Base-by-base conservation (phyloP, 2,113 vertebrate species). In the Calcarius ornatus region DNA sequence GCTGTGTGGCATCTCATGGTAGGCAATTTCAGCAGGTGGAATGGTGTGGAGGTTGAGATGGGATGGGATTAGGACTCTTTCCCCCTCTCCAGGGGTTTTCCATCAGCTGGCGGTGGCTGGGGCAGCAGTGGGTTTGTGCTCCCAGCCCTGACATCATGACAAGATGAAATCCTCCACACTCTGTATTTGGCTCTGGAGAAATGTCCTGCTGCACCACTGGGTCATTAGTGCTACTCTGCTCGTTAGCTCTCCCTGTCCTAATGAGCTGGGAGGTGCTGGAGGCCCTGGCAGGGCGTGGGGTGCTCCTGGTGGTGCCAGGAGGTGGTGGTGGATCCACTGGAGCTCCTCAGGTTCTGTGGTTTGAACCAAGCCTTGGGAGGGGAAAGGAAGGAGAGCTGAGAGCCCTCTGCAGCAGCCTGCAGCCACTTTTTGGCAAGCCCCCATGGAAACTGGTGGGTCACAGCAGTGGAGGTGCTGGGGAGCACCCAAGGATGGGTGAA, bases 401-500 rank as follows among this genome's bases (percentile, higher is more conserved):
- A 63, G 27, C 66, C 6, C 25, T 19, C 5, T 10, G 35, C 4
- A 1, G 3, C 37, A 12, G 8, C 3, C 3, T 2, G 2, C 22
- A 47, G 27, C 27, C 28, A 5, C 11, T 11, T 33, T 64, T 19
- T 16, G 82, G 45, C 27, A 10, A 47, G 3, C 4, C 5, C 20
- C 6, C 5, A 0, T 9, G 66, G 71, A 18, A 70, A 12, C 0
- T 5, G 22, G 1, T 5, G 57, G 83, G 1, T 38, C 37, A 2
- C 2, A 33, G 24, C 37, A 14, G 12, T 4, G 81, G 42, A 53
- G 69, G 8, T 9, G n/a, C 2, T 38, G 80, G 25, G 61, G 47
- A 40, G 1, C 24, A 47, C 19, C n/a, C 4, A 2, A 4, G 53
- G 68, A 0, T 5, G 57, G 35, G 18, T 43, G 48, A 5, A 22